Conservation (phyloP, 2,797 vertebrate genomes). For the Leptoclinus maculatus region DNA sequence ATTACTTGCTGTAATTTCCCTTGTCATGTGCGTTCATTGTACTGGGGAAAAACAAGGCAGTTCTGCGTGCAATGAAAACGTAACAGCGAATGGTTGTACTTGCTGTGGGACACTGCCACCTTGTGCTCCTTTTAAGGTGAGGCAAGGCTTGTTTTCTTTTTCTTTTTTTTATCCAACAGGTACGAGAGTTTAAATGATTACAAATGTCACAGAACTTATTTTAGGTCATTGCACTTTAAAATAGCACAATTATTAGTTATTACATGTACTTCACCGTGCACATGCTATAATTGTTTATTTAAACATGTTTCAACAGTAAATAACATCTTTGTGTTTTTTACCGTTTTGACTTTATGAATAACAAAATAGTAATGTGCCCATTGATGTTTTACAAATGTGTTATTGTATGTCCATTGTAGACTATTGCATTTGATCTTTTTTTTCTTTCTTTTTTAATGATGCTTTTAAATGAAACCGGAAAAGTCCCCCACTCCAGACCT, state of each 20-base stretch:
- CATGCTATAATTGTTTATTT: neutral
- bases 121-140: constrained; percentile 45
- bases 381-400: neutral
- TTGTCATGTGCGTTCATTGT: constrained; percentile 38
- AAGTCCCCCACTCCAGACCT: neutral
- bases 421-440: neutral
- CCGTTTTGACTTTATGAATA: neutral
- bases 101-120: constrained; percentile 69
- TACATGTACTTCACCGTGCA: neutral
- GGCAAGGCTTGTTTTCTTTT: constrained; percentile 1
- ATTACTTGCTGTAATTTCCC: constrained; percentile 48
- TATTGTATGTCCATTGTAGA: neutral
- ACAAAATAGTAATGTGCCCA: neutral
- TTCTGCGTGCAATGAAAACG: constrained; percentile 55
- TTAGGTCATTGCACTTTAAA: neutral
- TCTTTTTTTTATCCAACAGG: neutral
- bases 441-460: neutral
- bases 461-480: neutral
- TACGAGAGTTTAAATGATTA: neutral
- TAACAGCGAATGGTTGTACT: constrained; percentile 53
- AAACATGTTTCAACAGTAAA: neutral
- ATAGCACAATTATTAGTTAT: neutral
- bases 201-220: neutral
- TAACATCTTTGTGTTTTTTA: neutral
- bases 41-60: constrained; percentile 24